Percentiles rank a stretch among this genome's conserved stretches.
These are phyloP conservation scores for Opisthocomus hoazin DNA, from an alignment of 2,113 vertebrate species.

Conservation along the genomic window DNA sequence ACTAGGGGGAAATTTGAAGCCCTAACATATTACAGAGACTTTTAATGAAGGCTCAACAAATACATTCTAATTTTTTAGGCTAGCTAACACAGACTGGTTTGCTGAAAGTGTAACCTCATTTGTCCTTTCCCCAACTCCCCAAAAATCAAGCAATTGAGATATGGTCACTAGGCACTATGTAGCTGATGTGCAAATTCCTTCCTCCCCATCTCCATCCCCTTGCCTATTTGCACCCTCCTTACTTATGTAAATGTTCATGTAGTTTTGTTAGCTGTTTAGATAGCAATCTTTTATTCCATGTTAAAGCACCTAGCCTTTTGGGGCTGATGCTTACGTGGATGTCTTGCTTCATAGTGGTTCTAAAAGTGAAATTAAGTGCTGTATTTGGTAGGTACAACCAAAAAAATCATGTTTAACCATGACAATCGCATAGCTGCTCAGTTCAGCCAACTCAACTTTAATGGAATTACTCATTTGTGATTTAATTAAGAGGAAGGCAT, in stretches of 20 bases:
- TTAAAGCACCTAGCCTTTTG: not conserved
- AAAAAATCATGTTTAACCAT: not conserved
- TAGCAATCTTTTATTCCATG: not conserved
- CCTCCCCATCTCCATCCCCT: constrained; percentile 64
- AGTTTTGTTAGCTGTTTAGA: not conserved
- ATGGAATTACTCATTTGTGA: not conserved
- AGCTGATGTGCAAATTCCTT: constrained; percentile 39
- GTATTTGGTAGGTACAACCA: not conserved
- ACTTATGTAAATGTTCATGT: not conserved
- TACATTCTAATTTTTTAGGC: not conserved
- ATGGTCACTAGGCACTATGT: not conserved
- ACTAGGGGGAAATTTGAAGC: constrained; percentile 17
- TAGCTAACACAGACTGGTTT: not conserved
- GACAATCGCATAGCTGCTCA: not conserved
- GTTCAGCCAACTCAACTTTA: not conserved
- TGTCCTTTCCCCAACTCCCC: not conserved
- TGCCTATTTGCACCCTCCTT: constrained; percentile 53
- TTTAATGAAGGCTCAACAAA: constrained; percentile 6
- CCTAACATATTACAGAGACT: constrained; percentile 11
- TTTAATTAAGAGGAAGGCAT: not conserved
- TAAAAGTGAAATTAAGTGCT: not conserved
- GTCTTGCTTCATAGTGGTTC: not conserved
- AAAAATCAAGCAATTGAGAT: not conserved
- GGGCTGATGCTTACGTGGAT: not conserved
- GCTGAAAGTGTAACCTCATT: not conserved